Conservation (phyloP, 2,797 vertebrate genomes). For the Chelidonichthys spinosus region DNA sequence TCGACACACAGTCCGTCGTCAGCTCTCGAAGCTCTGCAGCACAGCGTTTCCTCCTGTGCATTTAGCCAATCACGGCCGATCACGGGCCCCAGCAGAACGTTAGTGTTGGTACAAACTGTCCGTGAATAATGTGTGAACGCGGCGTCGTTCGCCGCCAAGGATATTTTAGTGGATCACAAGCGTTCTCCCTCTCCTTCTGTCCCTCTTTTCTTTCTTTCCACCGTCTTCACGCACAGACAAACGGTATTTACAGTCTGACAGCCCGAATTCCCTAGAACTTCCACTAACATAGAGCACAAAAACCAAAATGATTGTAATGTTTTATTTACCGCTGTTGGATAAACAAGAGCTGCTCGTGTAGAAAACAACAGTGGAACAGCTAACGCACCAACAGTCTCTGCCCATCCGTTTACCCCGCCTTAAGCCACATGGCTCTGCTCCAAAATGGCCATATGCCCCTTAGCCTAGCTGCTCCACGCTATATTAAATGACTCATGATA, state of each 20-base stretch:
- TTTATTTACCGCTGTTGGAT: slow-evolving; percentile 62
- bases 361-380: slow-evolving; percentile 59
- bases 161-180: slow-evolving; percentile 53
- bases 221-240: slow-evolving; percentile 50
- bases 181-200: slow-evolving; percentile 30
- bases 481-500: slow-evolving; percentile 68
- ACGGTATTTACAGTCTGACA: slow-evolving; percentile 48
- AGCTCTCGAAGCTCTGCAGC: slow-evolving; percentile 58
- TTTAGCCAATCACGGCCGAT: slow-evolving; percentile 68
- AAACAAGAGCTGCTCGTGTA: slow-evolving; percentile 52
- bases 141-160: slow-evolving; percentile 45
- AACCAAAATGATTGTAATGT: slow-evolving; percentile 51
- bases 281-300: slow-evolving; percentile 27
- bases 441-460: slow-evolving; percentile 79
- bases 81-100: slow-evolving; percentile 53
- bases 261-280: slow-evolving; percentile 54
- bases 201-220: slow-evolving; percentile 4
- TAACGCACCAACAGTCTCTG: slow-evolving; percentile 65
- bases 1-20: slow-evolving; percentile 65
- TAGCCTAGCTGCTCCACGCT: slow-evolving; percentile 66
- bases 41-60: slow-evolving; percentile 61
- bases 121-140: slow-evolving; percentile 56
- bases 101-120: slow-evolving; percentile 65
- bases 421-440: slow-evolving; percentile 73
- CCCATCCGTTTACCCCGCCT: slow-evolving; percentile 71